These are phyloP conservation scores for Drosophila sturtevanti DNA, from an alignment of 1,140 invertebrate genomes.

Conservation along the genomic window DNA sequence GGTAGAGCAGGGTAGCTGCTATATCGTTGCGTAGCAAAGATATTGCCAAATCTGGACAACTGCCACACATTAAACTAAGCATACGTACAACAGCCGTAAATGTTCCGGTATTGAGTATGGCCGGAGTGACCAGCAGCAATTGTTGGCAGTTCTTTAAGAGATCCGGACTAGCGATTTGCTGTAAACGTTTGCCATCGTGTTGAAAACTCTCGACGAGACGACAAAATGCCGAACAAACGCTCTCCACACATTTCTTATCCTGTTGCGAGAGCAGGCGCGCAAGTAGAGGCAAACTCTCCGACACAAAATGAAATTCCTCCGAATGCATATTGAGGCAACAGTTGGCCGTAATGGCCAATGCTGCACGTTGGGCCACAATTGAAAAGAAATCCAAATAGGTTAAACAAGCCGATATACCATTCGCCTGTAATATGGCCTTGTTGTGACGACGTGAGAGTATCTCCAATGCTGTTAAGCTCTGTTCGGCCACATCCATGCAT, in stretches of 20 bases:
- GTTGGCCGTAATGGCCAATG: conserved; percentile 97
- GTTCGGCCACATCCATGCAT: conserved; percentile 99
- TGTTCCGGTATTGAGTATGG: conserved; percentile 95
- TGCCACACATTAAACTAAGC: conserved; percentile 96
- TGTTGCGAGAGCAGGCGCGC: conserved; percentile 93
- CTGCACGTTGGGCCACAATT: conserved; percentile 96
- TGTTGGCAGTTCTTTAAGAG: conserved; percentile 96
- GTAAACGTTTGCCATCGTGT: conserved; percentile 93
- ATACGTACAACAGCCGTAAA: conserved; percentile 98
- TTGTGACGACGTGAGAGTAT: conserved; percentile 98
- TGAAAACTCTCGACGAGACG: conserved; percentile 98
- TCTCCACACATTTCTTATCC: conserved; percentile 99
- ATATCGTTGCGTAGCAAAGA: conserved; percentile 96
- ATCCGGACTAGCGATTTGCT: conserved; percentile 97
- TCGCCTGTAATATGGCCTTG: conserved; percentile 97
- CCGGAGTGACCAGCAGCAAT: conserved; percentile 94
- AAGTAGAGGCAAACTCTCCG: conserved; percentile 93
- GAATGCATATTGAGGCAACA: conserved; percentile 96
- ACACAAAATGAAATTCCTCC: conserved; percentile 96
- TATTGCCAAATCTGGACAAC: conserved; percentile 96
- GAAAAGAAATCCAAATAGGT: conserved; percentile 99
- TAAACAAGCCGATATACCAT: conserved; percentile 96
- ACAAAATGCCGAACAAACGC: conserved; percentile 97
- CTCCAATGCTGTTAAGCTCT: conserved; percentile 97
- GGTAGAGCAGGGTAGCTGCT: conserved; percentile 95